phyloP scores from a whole-genome alignment of 2,888 invertebrate genomes.

The Girardia tigrina region DNA sequence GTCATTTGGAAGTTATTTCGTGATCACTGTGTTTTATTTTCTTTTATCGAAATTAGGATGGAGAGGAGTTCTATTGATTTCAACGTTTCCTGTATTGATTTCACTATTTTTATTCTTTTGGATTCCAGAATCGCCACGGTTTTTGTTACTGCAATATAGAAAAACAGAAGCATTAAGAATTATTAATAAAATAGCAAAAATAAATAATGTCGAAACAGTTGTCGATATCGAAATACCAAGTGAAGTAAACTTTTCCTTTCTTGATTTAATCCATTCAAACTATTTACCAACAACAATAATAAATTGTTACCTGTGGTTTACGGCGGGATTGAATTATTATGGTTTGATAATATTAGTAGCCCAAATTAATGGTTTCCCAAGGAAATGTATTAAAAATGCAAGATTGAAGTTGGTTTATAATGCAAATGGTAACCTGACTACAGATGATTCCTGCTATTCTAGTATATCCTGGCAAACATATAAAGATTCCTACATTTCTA shows the following conservation, averaged over 20 bases:
- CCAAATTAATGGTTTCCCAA: background rate
- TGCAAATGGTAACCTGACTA: background rate
- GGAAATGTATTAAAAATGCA: background rate
- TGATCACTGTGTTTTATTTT: slow-evolving; percentile 43
- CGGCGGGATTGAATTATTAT: slow-evolving; percentile 46
- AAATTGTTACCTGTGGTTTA: slow-evolving; percentile 47
- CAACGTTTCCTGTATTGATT: slow-evolving; percentile 43
- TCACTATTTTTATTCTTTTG: slow-evolving; percentile 31
- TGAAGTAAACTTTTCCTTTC: background rate
- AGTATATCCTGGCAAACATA: background rate
- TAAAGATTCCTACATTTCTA: slow-evolving; percentile 1
- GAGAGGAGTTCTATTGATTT: slow-evolving; percentile 45
- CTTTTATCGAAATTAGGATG: slow-evolving; percentile 45
- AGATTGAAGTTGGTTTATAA: background rate
- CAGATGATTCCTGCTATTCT: background rate
- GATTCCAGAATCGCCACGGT: slow-evolving; percentile 48
- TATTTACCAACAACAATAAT: slow-evolving; percentile 45
- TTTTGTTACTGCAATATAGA: slow-evolving; percentile 44
- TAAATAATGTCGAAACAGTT: background rate
- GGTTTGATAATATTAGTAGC: slow-evolving; percentile 45
- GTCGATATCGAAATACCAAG: background rate
- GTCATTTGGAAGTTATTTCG: slow-evolving; percentile 45
- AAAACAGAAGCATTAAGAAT: slow-evolving; percentile 41
- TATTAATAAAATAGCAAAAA: slow-evolving; percentile 15
- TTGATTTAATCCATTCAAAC: slow-evolving; percentile 39